These are phyloP conservation scores for Pandemis cinnamomeana DNA, from an alignment of 2,888 invertebrate species.

Conservation along the genomic window DNA sequence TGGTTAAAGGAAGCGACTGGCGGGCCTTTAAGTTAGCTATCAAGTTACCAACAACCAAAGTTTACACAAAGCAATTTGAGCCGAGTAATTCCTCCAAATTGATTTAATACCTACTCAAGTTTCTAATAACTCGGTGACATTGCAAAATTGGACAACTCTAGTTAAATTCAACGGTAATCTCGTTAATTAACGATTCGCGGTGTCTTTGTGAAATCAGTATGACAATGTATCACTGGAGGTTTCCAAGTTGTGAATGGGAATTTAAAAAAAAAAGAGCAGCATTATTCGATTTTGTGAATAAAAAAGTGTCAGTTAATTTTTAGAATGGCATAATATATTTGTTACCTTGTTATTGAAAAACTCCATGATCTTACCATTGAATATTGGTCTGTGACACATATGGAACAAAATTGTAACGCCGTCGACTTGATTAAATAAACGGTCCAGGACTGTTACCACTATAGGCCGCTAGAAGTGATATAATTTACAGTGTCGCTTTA, in stretches of 20 bases:
- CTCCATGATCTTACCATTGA: background rate
- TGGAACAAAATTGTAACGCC: background rate
- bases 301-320: too few species aligned
- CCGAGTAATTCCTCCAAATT: background rate
- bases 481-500: conserved; percentile 29
- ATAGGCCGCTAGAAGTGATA: conserved; percentile 20
- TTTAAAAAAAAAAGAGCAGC: too few species aligned
- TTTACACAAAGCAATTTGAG: background rate
- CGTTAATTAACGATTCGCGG: too few species aligned
- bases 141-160: too few species aligned
- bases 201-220: too few species aligned
- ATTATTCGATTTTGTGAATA: too few species aligned
- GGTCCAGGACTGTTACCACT: background rate
- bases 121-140: background rate
- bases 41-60: background rate
- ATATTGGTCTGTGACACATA: background rate
- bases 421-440: background rate
- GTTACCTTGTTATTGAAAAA: too few species aligned
- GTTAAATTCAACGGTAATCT: too few species aligned
- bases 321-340: too few species aligned
- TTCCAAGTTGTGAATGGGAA: too few species aligned
- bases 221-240: too few species aligned
- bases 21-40: background rate
- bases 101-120: background rate
- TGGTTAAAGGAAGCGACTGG: too few species aligned